Evolutionary conservation across 2,888 invertebrate genomes (phyloP).

Genomic region (Ormyrus rosae): DNA sequence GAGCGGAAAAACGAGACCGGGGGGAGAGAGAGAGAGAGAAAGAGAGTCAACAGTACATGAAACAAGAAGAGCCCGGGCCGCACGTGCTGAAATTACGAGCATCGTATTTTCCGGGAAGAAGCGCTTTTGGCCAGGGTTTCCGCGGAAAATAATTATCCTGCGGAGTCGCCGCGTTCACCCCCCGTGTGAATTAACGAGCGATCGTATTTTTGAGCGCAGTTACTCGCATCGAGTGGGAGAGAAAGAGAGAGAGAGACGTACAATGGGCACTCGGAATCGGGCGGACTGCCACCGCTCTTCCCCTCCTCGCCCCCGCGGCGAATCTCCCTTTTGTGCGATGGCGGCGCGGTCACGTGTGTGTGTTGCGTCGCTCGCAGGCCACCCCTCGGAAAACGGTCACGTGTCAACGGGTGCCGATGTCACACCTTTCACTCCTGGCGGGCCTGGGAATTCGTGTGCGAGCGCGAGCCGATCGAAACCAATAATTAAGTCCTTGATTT

Average conservation of each 20-base stretch:
- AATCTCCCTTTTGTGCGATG: neutral
- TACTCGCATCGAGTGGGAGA: neutral
- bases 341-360: too few species aligned
- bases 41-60: constrained; percentile 5
- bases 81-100: constrained; percentile 52
- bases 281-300: neutral
- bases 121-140: constrained; percentile 15
- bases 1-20: neutral
- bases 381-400: constrained; percentile 56
- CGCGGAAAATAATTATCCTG: constrained; percentile 52
- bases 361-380: neutral
- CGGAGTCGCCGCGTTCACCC: neutral
- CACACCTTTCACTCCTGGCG: constrained; percentile 53
- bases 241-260: neutral
- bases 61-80: neutral
- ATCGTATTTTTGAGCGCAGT: constrained; percentile 25
- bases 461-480: constrained; percentile 22
- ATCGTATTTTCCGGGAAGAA: constrained; percentile 35
- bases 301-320: neutral
- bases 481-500: constrained; percentile 48
- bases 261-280: constrained; percentile 2
- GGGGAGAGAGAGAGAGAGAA: neutral
- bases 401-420: constrained; percentile 57
- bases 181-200: neutral
- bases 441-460: constrained; percentile 55